phyloP scores from a whole-genome alignment of 1,140 invertebrate species.

The Spodoptera frugiperda region DNA sequence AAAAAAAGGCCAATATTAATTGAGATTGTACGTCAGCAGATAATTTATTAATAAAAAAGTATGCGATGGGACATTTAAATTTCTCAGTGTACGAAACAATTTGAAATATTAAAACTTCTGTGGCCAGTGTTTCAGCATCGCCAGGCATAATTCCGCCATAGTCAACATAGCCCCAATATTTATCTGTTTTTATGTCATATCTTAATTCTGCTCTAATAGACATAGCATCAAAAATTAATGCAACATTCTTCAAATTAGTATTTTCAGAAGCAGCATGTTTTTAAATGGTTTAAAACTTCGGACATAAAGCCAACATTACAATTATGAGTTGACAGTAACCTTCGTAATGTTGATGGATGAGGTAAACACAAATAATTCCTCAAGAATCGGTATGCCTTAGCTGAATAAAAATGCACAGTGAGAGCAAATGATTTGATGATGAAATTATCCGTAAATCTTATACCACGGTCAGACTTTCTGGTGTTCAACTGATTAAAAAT shows the following conservation, averaged over 20 bases:
- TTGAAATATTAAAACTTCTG: constrained; percentile 50
- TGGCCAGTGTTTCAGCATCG: constrained; percentile 53
- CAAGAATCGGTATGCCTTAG: constrained; percentile 43
- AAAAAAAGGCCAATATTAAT: constrained; percentile 51
- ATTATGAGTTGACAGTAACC: background rate
- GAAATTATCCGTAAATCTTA: constrained; percentile 34
- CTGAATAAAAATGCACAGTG: constrained; percentile 39
- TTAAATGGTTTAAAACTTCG: background rate
- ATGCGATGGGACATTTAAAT: constrained; percentile 57
- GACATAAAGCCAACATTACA: constrained; percentile 2
- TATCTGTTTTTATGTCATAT: constrained; percentile 54
- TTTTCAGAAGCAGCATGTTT: constrained; percentile 21
- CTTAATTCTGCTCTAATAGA: constrained; percentile 54
- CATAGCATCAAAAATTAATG: constrained; percentile 60
- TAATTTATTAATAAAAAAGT: constrained; percentile 59
- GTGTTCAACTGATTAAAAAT: background rate
- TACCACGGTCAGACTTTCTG: constrained; percentile 8
- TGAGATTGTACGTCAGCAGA: constrained; percentile 47
- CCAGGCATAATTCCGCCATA: constrained; percentile 51
- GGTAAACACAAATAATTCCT: constrained; percentile 36
- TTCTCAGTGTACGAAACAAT: constrained; percentile 53
- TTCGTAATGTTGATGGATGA: constrained; percentile 28
- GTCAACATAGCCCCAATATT: constrained; percentile 56
- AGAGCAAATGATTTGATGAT: constrained; percentile 45
- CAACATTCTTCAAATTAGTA: constrained; percentile 49